Percentiles rank a stretch among this genome's conserved stretches.
Conservation (phyloP, 1,140 invertebrate species). For the Drosophila pandora region DNA sequence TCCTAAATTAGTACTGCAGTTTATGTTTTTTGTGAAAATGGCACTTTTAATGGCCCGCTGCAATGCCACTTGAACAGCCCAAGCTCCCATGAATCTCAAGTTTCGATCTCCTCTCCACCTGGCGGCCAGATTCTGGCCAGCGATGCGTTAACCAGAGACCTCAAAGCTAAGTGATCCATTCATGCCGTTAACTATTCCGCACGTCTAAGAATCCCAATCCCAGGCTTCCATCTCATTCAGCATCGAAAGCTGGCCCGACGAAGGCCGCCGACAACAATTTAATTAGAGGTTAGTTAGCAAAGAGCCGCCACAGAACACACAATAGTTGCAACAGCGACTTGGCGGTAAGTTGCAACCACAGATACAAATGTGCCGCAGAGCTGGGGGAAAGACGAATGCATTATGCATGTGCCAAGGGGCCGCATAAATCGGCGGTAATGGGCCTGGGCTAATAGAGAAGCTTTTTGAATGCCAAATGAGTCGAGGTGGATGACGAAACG, state of each 20-base stretch:
- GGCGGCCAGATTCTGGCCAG: conserved; percentile 10
- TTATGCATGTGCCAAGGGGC: conserved; percentile 56
- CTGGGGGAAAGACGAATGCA: conserved; percentile 41
- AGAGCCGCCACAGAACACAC: conserved; percentile 10
- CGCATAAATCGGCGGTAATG: conserved; percentile 69
- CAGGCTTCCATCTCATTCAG: conserved; percentile 19
- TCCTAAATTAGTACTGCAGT: too few relatives aligned
- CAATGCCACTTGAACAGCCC: conserved; percentile 19
- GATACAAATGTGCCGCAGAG: conserved; percentile 24
- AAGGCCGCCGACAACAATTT: conserved; percentile 44
- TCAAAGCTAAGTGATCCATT: conserved; percentile 46
- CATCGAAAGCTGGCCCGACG: conserved; percentile 34
- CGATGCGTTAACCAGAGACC: conserved; percentile 40
- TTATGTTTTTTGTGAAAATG: conserved; percentile 5
- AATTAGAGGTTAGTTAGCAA: conserved; percentile 49
- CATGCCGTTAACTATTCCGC: conserved; percentile 7
- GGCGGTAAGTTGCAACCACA: conserved; percentile 24
- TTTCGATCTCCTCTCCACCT: conserved; percentile 22
- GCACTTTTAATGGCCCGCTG: conserved; percentile 9
- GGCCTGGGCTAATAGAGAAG: conserved; percentile 41
- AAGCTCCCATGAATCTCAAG: conserved; percentile 18
- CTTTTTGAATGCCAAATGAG: conserved; percentile 77
- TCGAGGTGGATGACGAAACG: conserved; percentile 43
- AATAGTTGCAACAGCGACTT: conserved; percentile 23
- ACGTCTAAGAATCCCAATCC: conserved; percentile 2